A percentile compares a stretch with the other conserved stretches of the same genome.
Evolutionary conservation across 2,797 vertebrate genomes (phyloP).

Genomic region (Spinibarbus caldwelli): DNA sequence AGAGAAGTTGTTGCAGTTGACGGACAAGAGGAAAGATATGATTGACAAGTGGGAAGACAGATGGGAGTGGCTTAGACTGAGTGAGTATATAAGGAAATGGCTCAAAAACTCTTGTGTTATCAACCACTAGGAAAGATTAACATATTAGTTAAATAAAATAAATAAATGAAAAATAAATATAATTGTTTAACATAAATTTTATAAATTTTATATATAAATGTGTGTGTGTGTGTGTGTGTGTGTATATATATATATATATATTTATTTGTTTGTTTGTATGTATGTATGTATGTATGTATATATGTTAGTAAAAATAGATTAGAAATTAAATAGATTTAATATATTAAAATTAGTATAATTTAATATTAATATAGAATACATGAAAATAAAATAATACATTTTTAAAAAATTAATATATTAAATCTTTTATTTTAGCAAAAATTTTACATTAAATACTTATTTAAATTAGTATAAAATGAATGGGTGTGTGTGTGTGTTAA

Average conservation of each 20-base stretch:
- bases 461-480: too few species aligned
- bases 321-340: not conserved
- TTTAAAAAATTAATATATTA: not conserved
- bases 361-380: not conserved
- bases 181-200: too few species aligned
- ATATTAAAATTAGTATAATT: not conserved
- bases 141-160: too few species aligned
- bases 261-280: too few species aligned
- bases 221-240: too few species aligned
- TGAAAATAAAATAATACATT: not conserved
- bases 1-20: slow-evolving; percentile 93
- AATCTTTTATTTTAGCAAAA: not conserved
- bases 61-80: slow-evolving; percentile 98
- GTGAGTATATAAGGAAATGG: slow-evolving; percentile 75
- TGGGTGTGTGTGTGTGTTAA: too few species aligned
- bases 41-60: slow-evolving; percentile 99
- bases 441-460: too few species aligned
- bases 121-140: too few species aligned
- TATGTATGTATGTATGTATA: too few species aligned
- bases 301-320: too few species aligned
- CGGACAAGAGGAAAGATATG: slow-evolving; percentile 98
- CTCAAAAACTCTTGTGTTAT: not conserved
- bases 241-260: not conserved
- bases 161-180: too few species aligned
- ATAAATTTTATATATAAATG: too few species aligned